Percentiles rank a stretch among this genome's conserved stretches.
Conservation (phyloP, 2,113 vertebrate genomes). For the human (Homo sapiens) region DNA sequence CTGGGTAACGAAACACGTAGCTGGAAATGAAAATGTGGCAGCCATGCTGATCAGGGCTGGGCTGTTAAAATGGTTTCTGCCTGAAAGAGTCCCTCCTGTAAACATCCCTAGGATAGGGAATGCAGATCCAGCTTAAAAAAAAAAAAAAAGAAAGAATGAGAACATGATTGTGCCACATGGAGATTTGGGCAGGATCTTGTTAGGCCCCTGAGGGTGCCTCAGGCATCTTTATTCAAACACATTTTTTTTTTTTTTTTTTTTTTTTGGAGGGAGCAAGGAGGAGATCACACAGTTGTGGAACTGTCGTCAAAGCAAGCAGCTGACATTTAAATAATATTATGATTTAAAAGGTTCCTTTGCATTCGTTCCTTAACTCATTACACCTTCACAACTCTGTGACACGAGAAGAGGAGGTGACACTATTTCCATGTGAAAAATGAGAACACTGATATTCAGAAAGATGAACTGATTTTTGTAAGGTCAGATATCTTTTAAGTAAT, state of each 20-base stretch:
- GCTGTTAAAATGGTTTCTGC: not conserved
- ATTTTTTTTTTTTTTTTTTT: not conserved
- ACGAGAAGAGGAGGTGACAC: slow-evolving; percentile 9
- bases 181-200: not conserved
- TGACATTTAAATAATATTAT: slow-evolving; percentile 52
- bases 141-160: not conserved
- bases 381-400: slow-evolving; percentile 62
- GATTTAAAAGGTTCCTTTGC: slow-evolving; percentile 52
- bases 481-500: slow-evolving; percentile 27
- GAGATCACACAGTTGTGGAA: slow-evolving; percentile 39
- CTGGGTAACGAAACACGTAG: not conserved
- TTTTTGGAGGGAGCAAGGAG: not conserved
- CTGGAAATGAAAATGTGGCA: not conserved
- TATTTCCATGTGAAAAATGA: slow-evolving; percentile 45
- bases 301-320: not conserved
- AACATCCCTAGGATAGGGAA: too few relatives aligned
- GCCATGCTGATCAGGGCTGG: not conserved
- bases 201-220: not conserved
- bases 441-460: slow-evolving; percentile 61
- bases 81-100: not conserved
- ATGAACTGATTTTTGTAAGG: slow-evolving; percentile 58
- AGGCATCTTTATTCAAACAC: not conserved
- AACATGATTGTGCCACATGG: not conserved
- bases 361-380: slow-evolving; percentile 64
- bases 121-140: not conserved